Conservation (phyloP, 2,888 invertebrate species). For the Masnerella sp. region DNA sequence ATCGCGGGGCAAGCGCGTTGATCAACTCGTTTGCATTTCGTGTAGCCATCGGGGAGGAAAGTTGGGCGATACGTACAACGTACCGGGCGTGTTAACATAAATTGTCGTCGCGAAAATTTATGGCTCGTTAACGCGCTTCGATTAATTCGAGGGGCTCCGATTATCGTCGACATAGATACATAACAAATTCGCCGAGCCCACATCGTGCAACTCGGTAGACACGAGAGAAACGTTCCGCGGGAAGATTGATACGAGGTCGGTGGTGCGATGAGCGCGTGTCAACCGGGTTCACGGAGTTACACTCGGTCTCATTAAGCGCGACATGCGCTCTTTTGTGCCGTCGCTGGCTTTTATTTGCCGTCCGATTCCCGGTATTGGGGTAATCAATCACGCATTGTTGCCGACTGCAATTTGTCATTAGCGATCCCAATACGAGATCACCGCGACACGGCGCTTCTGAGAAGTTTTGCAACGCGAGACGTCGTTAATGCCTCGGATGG, state of each 20-base stretch:
- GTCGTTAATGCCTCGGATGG: slow-evolving; percentile 22
- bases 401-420: no score
- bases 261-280: neutral
- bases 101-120: neutral
- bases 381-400: slow-evolving; percentile 23
- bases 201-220: neutral
- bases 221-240: neutral
- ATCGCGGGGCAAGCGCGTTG: neutral
- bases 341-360: no score
- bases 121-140: neutral
- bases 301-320: no score
- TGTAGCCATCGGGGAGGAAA: no score
- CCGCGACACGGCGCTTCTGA: slow-evolving; percentile 16
- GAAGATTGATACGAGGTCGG: neutral
- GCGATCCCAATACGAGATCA: slow-evolving; percentile 8
- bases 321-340: no score
- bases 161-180: neutral
- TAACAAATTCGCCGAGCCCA: neutral
- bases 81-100: no score
- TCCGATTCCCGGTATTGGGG: slow-evolving; percentile 14
- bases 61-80: no score
- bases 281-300: neutral
- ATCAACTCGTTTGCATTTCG: no score
- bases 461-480: slow-evolving; percentile 23
- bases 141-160: neutral